phyloP scores from a whole-genome alignment of 2,888 invertebrate genomes.

The Lithosia quadra region DNA sequence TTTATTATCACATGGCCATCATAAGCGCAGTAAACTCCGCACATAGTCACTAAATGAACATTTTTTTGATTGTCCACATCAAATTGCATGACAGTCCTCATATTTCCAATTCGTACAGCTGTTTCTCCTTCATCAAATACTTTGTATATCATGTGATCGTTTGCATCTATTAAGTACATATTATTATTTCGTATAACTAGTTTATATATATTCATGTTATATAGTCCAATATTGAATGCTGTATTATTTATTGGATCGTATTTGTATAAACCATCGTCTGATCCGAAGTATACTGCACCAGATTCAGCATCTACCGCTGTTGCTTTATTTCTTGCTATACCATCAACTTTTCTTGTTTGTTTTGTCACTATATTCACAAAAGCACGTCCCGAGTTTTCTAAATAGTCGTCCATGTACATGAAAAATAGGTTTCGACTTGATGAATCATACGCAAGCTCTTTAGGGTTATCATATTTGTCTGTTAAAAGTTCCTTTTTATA shows the following conservation, averaged over 20 bases:
- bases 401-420: slow-evolving; percentile 78
- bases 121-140: slow-evolving; percentile 63
- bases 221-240: slow-evolving; percentile 72
- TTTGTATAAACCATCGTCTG: slow-evolving; percentile 77
- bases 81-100: slow-evolving; percentile 75
- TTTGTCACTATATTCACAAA: slow-evolving; percentile 74
- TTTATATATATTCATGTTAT: slow-evolving; percentile 77
- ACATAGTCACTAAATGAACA: slow-evolving; percentile 75
- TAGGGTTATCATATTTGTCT: slow-evolving; percentile 65
- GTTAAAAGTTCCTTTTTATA: slow-evolving; percentile 76
- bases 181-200: slow-evolving; percentile 74
- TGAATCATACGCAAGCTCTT: slow-evolving; percentile 78
- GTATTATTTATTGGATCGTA: slow-evolving; percentile 68
- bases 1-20: slow-evolving; percentile 67
- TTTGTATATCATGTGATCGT: slow-evolving; percentile 77
- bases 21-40: slow-evolving; percentile 73
- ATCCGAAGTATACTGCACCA: slow-evolving; percentile 78
- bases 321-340: slow-evolving; percentile 75
- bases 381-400: slow-evolving; percentile 77
- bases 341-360: slow-evolving; percentile 66
- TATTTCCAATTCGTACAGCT: slow-evolving; percentile 62
- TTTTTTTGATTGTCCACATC: slow-evolving; percentile 74
- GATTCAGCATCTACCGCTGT: slow-evolving; percentile 73
- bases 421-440: slow-evolving; percentile 76
- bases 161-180: slow-evolving; percentile 76